phyloP scores from a whole-genome alignment of 2,797 vertebrate genomes.

The Prionace glauca region DNA sequence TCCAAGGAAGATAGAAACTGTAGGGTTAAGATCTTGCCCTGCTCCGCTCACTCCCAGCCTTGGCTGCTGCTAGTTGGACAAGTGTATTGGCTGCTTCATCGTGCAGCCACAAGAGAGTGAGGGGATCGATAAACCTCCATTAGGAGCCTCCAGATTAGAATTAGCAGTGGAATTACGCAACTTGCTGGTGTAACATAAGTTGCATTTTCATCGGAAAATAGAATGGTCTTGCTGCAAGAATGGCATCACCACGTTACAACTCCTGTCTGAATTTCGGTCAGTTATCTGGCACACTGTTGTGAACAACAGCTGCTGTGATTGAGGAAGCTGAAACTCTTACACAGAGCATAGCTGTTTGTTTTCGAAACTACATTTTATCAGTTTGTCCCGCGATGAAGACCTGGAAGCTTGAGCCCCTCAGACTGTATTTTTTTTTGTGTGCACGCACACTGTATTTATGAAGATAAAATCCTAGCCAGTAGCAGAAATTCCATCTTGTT shows the following conservation, averaged over 20 bases:
- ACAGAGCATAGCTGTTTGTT: neutral
- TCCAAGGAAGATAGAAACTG: neutral
- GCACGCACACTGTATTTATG: neutral
- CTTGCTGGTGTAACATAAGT: neutral
- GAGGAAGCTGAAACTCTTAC: neutral
- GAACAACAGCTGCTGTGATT: neutral
- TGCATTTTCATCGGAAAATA: neutral
- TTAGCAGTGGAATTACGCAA: neutral
- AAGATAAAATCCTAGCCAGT: neutral
- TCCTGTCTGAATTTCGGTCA: neutral
- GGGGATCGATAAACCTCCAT: neutral
- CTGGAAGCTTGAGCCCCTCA: neutral
- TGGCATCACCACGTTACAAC: too few relatives aligned
- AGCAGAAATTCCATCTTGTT: neutral
- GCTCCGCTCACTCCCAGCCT: neutral
- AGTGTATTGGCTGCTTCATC: neutral
- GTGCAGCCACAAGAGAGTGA: neutral
- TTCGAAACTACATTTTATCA: neutral
- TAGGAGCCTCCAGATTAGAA: neutral
- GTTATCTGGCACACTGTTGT: neutral
- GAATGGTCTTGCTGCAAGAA: neutral
- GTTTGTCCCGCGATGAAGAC: neutral
- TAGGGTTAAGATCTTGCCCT: neutral
- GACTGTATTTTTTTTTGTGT: neutral
- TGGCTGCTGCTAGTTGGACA: neutral